Base-by-base conservation (phyloP, 2,888 invertebrate genomes). In the Drosophila differens region DNA sequence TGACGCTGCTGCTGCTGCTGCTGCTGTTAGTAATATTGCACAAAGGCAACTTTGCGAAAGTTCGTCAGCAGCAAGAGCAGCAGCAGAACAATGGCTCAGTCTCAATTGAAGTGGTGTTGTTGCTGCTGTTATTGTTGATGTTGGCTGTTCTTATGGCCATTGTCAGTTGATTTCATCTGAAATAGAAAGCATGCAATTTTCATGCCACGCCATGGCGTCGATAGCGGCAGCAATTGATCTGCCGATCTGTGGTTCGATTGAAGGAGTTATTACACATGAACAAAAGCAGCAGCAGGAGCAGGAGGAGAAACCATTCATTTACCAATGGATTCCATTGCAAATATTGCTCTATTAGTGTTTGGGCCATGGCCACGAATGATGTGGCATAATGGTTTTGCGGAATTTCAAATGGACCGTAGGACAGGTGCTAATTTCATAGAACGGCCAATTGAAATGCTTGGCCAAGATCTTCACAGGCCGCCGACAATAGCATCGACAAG, bases 341-440 rank as follows among this genome's bases (percentile, higher is more conserved):
- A 87, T 88, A 91, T 88, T 88, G 90, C 90, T 89, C 90, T 88
- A 91, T 88, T 88, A 88, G 81, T 74, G 76, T 81, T 87, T 90
- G 83, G 83, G 88, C 81, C 65, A 79, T 65, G 67, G 65, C 66
- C 64, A 57, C 66, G 68, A 76, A 83, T 79, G 85, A 76, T 82
- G 86, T 82, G 77, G 83, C 86, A 83, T 87, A 87, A 92, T 91
- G 89, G 91, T 92, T 91, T 90, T 85, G 90, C 91, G 83, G 89
- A 92, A 91, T 91, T 92, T 87, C 83, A 91, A 90, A 82, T 89
- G 83, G 89, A 85, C 87, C 87, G 84, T 82, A 88, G 84, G 88
- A 91, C 91, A 91, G 91, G 92, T 92, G 92, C 91, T 92, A 92
- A 92, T 91, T 89, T 90, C 85, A 83, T 86, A 89, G 87, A 90